These are phyloP conservation scores for Formica exsecta DNA, from an alignment of 1,140 invertebrate genomes.

Conservation along the genomic window DNA sequence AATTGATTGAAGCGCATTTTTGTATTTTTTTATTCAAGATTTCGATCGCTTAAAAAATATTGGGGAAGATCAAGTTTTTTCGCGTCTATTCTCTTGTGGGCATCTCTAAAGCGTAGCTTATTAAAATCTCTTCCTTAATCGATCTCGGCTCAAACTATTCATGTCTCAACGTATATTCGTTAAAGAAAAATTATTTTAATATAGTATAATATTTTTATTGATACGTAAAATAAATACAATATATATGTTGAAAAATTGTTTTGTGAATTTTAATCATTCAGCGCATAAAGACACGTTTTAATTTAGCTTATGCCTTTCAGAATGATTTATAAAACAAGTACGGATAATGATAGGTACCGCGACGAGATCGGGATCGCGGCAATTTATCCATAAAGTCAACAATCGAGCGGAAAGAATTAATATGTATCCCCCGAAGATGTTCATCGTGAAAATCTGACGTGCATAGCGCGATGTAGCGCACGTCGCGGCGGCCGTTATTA, in stretches of 20 bases:
- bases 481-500: slow-evolving; percentile 81
- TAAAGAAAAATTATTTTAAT: neutral
- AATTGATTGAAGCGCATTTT: neutral
- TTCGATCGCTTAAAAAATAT: neutral
- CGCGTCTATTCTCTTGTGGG: no score
- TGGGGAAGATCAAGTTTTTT: neutral
- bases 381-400: slow-evolving; percentile 65
- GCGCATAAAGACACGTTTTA: neutral
- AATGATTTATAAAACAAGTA: slow-evolving; percentile 8
- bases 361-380: neutral
- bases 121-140: neutral
- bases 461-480: slow-evolving; percentile 71
- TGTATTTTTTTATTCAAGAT: neutral
- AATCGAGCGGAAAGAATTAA: slow-evolving; percentile 56
- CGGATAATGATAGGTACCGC: neutral
- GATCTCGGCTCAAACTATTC: neutral
- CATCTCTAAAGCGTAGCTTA: neutral
- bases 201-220: neutral
- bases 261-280: neutral
- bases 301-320: neutral
- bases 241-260: neutral
- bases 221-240: neutral
- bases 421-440: slow-evolving; percentile 33
- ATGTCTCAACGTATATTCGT: neutral
- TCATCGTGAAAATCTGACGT: slow-evolving; percentile 76